A percentile compares a stretch with the other conserved stretches of the same genome.
Evolutionary conservation across 1,140 invertebrate genomes (phyloP).

Genomic region (Rhagoletis pomonella): DNA sequence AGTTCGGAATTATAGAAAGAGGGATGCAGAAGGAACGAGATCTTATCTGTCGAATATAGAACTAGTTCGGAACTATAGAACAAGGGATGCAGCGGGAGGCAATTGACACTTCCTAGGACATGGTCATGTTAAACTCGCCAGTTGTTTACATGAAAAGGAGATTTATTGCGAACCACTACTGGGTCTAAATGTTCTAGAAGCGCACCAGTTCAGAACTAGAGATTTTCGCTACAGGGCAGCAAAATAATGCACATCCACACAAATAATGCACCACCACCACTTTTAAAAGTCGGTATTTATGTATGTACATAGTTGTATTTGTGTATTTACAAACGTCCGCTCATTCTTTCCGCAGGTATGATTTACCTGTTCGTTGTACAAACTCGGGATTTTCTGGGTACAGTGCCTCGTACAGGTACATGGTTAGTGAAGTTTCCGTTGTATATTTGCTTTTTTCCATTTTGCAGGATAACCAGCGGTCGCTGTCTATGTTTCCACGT

Average conservation of each 20-base stretch:
- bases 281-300: not conserved
- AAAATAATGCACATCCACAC: not conserved
- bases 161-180: too few relatives aligned
- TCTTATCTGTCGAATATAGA: too few relatives aligned
- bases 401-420: not conserved
- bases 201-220: too few relatives aligned
- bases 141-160: too few relatives aligned
- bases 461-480: slow-evolving; percentile 2
- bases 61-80: too few relatives aligned
- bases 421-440: not conserved
- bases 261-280: too few relatives aligned
- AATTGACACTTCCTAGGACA: too few relatives aligned
- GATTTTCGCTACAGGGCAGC: not conserved
- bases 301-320: not conserved
- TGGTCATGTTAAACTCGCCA: too few relatives aligned
- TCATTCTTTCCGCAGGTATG: not conserved
- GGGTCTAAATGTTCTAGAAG: too few relatives aligned
- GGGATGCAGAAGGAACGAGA: too few relatives aligned
- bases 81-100: too few relatives aligned
- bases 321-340: not conserved
- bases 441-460: not conserved
- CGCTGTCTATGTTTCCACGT: slow-evolving; percentile 2
- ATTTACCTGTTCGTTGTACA: slow-evolving; percentile 38
- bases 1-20: too few relatives aligned
- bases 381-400: not conserved